Base-by-base conservation (phyloP, 2,113 vertebrate species). In the Sorex araneus region DNA sequence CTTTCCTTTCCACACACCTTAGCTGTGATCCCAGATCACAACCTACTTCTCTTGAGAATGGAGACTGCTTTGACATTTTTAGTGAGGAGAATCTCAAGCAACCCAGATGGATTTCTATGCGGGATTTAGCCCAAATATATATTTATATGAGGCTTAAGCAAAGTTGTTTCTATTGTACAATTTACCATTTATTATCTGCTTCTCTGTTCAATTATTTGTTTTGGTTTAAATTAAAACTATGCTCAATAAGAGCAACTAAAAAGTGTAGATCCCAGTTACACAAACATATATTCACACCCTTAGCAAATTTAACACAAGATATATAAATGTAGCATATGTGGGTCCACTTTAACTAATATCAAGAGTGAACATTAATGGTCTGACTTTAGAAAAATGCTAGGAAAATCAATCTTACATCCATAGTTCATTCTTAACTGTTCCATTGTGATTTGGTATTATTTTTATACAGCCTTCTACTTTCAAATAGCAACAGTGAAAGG, bases 311-410 rank as follows among this genome's bases (percentile, higher is more conserved):
- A 30, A 0, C 76, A 87, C 94, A 90, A 92, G 85, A 92, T 4
- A 27, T 75, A 64, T 74, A 90, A 93, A 95, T 71, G 71, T 32
- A 45, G 3, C 85, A 32, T 43, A 50, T 32, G 32, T 40, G 54
- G n/a, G 23, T 54, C 74, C 78, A 87, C 94, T 96, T 93, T 40
- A 4, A 92, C 64, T 34, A 4, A 93, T 60, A 95, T 96, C 83
- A 95, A 71, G 96, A 96, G 92, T 92, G 87, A 88, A 89, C 87
- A 94, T 90, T 93, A 71, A 40, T 27, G 27, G 8, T 78, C 63
- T 96, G 93, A 94, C 94, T 96, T 97, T 36, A 83, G 82, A 95
- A 67, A 87, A 96, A 93, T 69, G 71, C 34, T 75, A 40, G 60
- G 73, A 89, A 97, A 81, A 96, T 63, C 67, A 94, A n/a, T 63